phyloP scores from a whole-genome alignment of 2,888 invertebrate genomes.

The Chydorus sphaericus region DNA sequence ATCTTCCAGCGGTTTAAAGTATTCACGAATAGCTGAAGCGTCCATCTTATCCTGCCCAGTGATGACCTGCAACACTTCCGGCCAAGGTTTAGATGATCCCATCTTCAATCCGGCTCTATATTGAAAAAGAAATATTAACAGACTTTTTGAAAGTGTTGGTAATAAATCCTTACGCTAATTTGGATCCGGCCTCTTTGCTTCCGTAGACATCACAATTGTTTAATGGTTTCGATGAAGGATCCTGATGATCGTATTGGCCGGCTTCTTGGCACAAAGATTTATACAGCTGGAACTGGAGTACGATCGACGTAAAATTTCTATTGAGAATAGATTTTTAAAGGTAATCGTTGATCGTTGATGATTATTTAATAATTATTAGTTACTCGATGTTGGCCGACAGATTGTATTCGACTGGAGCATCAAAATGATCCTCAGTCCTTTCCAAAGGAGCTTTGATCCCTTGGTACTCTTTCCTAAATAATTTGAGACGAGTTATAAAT shows the following conservation, averaged over 20 bases:
- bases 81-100: background rate
- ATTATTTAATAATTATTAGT: too few relatives aligned
- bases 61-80: background rate
- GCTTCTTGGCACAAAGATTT: slow-evolving; percentile 40
- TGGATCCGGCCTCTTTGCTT: slow-evolving; percentile 64
- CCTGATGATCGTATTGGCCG: slow-evolving; percentile 31
- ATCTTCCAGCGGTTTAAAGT: background rate
- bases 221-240: slow-evolving; percentile 42
- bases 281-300: slow-evolving; percentile 87
- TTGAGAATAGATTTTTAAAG: too few relatives aligned
- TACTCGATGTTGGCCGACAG: slow-evolving; percentile 23
- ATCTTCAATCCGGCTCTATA: background rate
- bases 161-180: slow-evolving; percentile 57
- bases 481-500: too few relatives aligned
- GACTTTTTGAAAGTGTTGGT: slow-evolving; percentile 11
- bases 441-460: background rate
- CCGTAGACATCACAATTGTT: background rate
- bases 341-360: too few relatives aligned
- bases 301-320: too few relatives aligned
- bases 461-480: slow-evolving; percentile 26
- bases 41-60: background rate
- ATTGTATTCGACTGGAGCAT: slow-evolving; percentile 24
- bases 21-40: slow-evolving; percentile 56
- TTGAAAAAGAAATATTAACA: background rate
- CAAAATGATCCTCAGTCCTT: background rate